These are phyloP conservation scores for Mimas tiliae DNA, from an alignment of 2,888 invertebrate genomes.

Conservation along the genomic window DNA sequence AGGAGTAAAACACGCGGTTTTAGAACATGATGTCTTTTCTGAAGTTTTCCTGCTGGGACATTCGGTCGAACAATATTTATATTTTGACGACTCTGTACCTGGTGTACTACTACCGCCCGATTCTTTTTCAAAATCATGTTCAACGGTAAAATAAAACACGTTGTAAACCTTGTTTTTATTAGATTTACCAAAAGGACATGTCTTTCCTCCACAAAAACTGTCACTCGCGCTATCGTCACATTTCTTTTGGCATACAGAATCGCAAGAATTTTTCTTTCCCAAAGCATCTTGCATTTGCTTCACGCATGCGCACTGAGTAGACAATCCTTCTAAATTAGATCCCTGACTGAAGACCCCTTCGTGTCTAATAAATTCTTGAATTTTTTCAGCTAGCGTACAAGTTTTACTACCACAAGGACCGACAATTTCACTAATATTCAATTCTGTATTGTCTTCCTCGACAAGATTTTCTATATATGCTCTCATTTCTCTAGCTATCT, in stretches of 20 bases:
- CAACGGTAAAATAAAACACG: conserved; percentile 75
- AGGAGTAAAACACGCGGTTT: conserved; percentile 55
- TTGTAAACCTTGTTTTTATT: conserved; percentile 53
- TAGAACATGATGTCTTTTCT: conserved; percentile 58
- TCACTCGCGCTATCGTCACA: conserved; percentile 55
- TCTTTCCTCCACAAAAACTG: conserved; percentile 56
- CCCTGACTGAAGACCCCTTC: conserved; percentile 63
- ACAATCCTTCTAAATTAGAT: conserved; percentile 57
- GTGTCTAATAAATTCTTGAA: conserved; percentile 68
- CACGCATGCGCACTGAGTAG: conserved; percentile 75
- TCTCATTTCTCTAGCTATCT: conserved; percentile 71
- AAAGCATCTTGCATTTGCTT: conserved; percentile 66
- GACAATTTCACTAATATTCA: conserved; percentile 63
- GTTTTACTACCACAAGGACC: conserved; percentile 77
- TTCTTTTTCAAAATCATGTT: conserved; percentile 58
- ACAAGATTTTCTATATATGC: conserved; percentile 72
- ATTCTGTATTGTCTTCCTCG: conserved; percentile 67
- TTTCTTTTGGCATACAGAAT: conserved; percentile 58
- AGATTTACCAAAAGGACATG: conserved; percentile 56
- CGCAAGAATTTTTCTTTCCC: conserved; percentile 53
- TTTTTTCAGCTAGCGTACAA: conserved; percentile 69
- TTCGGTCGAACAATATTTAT: conserved; percentile 56
- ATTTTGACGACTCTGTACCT: conserved; percentile 43
- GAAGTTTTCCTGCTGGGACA: conserved; percentile 60
- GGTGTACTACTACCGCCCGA: conserved; percentile 40